Evolutionary conservation across 2,888 invertebrate species (phyloP).

Genomic region (Cylloceria caligata): DNA sequence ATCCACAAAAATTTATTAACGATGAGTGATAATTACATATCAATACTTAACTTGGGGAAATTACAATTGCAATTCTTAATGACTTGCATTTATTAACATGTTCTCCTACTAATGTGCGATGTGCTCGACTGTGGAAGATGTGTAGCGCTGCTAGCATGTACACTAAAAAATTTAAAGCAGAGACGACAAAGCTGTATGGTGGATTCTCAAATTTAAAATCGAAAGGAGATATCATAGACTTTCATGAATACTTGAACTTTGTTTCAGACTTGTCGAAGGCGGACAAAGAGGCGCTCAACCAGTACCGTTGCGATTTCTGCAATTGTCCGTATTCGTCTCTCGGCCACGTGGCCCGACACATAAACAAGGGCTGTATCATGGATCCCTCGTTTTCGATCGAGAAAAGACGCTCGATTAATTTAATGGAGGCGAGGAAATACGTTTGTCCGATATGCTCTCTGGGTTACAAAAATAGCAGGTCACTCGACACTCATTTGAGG

Average conservation of each 20-base stretch:
- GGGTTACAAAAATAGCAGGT: conserved; percentile 86
- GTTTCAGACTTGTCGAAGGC: conserved; percentile 66
- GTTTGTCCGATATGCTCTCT: conserved; percentile 86
- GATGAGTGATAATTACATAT: not conserved
- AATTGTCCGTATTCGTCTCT: conserved; percentile 29
- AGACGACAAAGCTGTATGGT: conserved; percentile 1
- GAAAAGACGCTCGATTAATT: conserved; percentile 59
- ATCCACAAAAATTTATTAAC: conserved; percentile 2
- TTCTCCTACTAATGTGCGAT: not conserved
- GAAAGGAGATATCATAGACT: not conserved
- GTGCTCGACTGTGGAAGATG: conserved; percentile 1
- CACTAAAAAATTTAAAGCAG: conserved; percentile 15
- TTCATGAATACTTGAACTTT: conserved; percentile 37
- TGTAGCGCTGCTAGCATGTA: conserved; percentile 9
- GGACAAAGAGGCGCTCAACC: conserved; percentile 63
- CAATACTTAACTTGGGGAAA: not conserved
- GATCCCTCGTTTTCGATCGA: conserved; percentile 69
- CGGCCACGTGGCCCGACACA: conserved; percentile 22
- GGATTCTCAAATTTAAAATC: not conserved
- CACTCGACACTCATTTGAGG: conserved; percentile 84
- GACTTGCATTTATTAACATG: not conserved
- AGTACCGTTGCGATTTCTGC: conserved; percentile 41
- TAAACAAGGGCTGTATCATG: conserved; percentile 36
- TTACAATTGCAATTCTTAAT: not conserved
- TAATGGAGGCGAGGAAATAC: conserved; percentile 48